Percentiles rank a stretch among this genome's conserved stretches.
Evolutionary conservation across 1,140 invertebrate genomes (phyloP).

Genomic region (Drosophila sp.): DNA sequence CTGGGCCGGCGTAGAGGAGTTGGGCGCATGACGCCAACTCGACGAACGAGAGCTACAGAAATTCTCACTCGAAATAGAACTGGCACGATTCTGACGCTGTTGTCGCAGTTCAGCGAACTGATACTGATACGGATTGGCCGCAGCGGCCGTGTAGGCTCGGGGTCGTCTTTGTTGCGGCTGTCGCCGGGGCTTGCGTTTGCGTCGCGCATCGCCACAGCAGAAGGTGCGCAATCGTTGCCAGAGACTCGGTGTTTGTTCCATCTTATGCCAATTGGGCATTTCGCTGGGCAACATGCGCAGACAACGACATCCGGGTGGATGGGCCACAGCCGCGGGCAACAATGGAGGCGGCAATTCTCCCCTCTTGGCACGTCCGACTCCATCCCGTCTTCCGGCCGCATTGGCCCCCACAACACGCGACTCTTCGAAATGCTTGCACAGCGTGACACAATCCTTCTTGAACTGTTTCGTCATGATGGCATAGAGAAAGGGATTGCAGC

Average conservation of each 20-base stretch:
- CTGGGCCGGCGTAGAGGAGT: slow-evolving; percentile 83
- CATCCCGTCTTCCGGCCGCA: slow-evolving; percentile 61
- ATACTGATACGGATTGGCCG: slow-evolving; percentile 89
- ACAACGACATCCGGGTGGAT: slow-evolving; percentile 87
- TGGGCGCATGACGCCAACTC: slow-evolving; percentile 90
- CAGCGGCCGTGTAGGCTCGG: slow-evolving; percentile 66
- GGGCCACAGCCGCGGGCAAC: slow-evolving; percentile 84
- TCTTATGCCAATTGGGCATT: slow-evolving; percentile 85
- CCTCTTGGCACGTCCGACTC: slow-evolving; percentile 51
- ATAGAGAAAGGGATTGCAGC: slow-evolving; percentile 98
- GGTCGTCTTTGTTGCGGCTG: slow-evolving; percentile 66
- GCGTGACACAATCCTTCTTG: slow-evolving; percentile 97
- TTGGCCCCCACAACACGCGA: slow-evolving; percentile 91
- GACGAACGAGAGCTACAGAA: slow-evolving; percentile 92
- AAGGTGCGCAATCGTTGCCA: slow-evolving; percentile 65
- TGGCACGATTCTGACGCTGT: slow-evolving; percentile 89
- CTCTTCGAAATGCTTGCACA: slow-evolving; percentile 97
- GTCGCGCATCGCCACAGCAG: slow-evolving; percentile 67
- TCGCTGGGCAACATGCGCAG: slow-evolving; percentile 84
- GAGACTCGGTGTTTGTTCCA: slow-evolving; percentile 61
- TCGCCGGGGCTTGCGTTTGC: slow-evolving; percentile 67
- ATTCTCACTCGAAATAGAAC: slow-evolving; percentile 94
- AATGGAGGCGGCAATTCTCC: slow-evolving; percentile 83
- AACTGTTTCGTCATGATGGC: slow-evolving; percentile 98
- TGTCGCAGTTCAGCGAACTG: slow-evolving; percentile 90